These are phyloP conservation scores for Calameuta pallipes DNA, from an alignment of 2,888 invertebrate species.

Conservation along the genomic window DNA sequence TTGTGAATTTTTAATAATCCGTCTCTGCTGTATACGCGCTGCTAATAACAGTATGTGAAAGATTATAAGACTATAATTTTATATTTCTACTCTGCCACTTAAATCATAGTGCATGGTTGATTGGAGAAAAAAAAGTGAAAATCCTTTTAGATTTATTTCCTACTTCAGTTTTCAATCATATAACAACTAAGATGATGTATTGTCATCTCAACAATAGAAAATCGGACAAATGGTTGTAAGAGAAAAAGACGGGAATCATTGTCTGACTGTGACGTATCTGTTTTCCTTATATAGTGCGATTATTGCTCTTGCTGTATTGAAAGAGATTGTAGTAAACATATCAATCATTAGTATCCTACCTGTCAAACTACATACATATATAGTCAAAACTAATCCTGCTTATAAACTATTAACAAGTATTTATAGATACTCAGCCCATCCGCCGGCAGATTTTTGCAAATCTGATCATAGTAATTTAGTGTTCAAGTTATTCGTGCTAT, in stretches of 20 bases:
- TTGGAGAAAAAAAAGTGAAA: neutral
- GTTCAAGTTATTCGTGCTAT: neutral
- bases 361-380: neutral
- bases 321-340: neutral
- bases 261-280: neutral
- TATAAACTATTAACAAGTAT: neutral
- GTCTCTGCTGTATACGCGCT: neutral
- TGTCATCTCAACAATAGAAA: neutral
- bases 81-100: neutral
- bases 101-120: neutral
- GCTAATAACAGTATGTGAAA: neutral
- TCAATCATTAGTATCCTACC: neutral
- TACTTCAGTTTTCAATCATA: neutral
- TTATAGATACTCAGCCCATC: neutral
- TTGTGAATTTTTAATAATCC: neutral
- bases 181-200: neutral
- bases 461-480: neutral
- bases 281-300: neutral
- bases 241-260: neutral
- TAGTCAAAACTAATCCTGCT: neutral
- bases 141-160: neutral
- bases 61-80: neutral
- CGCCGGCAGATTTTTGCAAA: neutral
- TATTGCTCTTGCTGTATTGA: neutral
- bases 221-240: neutral